Conservation (phyloP, 2,888 invertebrate species). For the Scaptomyza tumidula region DNA sequence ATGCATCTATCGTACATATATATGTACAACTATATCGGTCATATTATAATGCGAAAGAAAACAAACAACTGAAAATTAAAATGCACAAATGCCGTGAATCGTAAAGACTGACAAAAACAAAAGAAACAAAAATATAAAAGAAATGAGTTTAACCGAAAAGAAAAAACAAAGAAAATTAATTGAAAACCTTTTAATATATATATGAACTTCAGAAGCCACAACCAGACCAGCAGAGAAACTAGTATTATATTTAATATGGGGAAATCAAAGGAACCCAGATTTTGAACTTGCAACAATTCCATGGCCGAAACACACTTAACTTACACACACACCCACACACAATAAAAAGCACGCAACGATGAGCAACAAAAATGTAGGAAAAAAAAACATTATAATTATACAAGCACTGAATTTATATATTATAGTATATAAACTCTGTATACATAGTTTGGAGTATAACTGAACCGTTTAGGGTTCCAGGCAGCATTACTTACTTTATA, state of each 20-base stretch:
- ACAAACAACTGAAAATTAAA: constrained; percentile 59
- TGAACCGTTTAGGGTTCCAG: constrained; percentile 72
- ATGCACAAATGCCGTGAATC: constrained; percentile 83
- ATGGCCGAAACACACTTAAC: constrained; percentile 42
- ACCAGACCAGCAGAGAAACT: constrained; percentile 38
- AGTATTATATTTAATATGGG: constrained; percentile 34
- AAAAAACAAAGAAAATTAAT: constrained; percentile 10
- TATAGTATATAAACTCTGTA: constrained; percentile 57
- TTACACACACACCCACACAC: constrained; percentile 24
- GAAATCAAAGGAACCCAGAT: constrained; percentile 5
- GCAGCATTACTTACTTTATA: constrained; percentile 74
- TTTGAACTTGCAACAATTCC: constrained; percentile 52
- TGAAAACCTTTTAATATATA: constrained; percentile 5
- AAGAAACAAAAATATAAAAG: constrained; percentile 33
- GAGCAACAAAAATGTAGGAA: constrained; percentile 33
- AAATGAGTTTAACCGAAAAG: constrained; percentile 8
- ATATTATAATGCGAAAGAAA: constrained; percentile 42
- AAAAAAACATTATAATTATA: constrained; percentile 51
- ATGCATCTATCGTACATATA: constrained; percentile 20
- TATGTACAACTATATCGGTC: constrained; percentile 58
- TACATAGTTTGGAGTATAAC: constrained; percentile 63
- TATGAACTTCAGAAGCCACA: constrained; percentile 30
- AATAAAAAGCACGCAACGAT: constrained; percentile 55
- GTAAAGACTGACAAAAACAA: constrained; percentile 79
- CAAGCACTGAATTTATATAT: constrained; percentile 81